phyloP scores from a whole-genome alignment of 2,797 vertebrate genomes.

The Lateolabrax maculatus region DNA sequence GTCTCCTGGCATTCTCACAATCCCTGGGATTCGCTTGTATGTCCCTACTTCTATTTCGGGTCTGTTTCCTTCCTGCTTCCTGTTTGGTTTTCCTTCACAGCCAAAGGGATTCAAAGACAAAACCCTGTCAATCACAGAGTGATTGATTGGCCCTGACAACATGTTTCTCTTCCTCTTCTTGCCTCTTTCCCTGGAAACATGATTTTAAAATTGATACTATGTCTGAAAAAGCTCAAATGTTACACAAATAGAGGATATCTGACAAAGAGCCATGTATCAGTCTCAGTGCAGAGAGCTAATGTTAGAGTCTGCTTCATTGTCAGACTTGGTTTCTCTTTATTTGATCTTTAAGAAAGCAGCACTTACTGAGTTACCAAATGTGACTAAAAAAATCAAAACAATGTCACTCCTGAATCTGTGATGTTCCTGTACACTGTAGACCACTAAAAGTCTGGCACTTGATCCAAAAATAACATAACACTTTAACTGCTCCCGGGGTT shows the following conservation, averaged over 20 bases:
- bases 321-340: constrained; percentile 41
- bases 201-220: constrained; percentile 18
- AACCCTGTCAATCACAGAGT: constrained; percentile 36
- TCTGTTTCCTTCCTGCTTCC: constrained; percentile 48
- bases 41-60: constrained; percentile 49
- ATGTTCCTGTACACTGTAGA: too few species aligned
- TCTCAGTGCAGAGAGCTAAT: background rate
- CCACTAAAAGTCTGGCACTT: background rate
- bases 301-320: constrained; percentile 33
- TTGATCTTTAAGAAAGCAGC: constrained; percentile 7
- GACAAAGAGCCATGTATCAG: background rate
- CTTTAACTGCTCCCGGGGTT: background rate
- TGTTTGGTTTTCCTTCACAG: constrained; percentile 46
- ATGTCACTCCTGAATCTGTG: background rate
- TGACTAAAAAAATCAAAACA: background rate
- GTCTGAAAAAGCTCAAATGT: background rate
- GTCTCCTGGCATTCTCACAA: constrained; percentile 51
- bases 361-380: constrained; percentile 2
- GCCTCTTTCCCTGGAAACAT: background rate
- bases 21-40: constrained; percentile 18
- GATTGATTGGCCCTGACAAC: constrained; percentile 14
- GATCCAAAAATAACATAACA: background rate
- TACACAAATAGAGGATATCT: background rate
- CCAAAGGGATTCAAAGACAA: constrained; percentile 30
- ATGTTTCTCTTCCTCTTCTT: background rate